A percentile compares a stretch with the other conserved stretches of the same genome.
Conservation (phyloP, 2,888 invertebrate genomes). For the Lasioglossum pauxillum region DNA sequence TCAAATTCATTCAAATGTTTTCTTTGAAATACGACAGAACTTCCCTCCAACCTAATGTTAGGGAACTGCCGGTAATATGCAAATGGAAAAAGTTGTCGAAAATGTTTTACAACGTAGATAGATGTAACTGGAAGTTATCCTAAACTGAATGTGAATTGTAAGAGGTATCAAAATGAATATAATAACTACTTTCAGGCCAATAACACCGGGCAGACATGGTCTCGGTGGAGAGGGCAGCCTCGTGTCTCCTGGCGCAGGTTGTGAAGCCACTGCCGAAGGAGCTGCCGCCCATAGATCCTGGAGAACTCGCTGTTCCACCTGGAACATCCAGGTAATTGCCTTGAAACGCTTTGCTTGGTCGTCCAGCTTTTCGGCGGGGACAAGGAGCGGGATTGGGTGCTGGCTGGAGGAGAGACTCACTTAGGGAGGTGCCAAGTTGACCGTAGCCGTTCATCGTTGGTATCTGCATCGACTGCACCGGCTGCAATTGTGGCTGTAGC, state of each 20-base stretch:
- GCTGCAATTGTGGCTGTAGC: constrained; percentile 83
- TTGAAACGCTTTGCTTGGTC: constrained; percentile 80
- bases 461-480: constrained; percentile 84
- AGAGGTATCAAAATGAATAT: neutral
- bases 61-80: too few relatives aligned
- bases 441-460: constrained; percentile 84
- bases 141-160: neutral
- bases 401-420: constrained; percentile 78
- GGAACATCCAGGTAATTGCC: constrained; percentile 83
- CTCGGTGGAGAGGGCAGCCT: constrained; percentile 70
- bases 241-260: constrained; percentile 79
- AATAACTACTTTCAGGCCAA: constrained; percentile 79
- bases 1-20: too few relatives aligned
- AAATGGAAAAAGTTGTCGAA: too few relatives aligned
- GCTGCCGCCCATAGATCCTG: constrained; percentile 75
- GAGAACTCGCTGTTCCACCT: constrained; percentile 77
- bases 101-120: neutral
- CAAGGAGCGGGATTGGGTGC: neutral
- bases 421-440: constrained; percentile 82
- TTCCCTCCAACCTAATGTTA: too few relatives aligned
- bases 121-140: neutral
- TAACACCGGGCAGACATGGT: constrained; percentile 78
- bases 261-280: constrained; percentile 79
- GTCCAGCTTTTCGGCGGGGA: constrained; percentile 59
- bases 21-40: too few relatives aligned